phyloP scores from a whole-genome alignment of 2,888 invertebrate species.

The Sinelater perroti region DNA sequence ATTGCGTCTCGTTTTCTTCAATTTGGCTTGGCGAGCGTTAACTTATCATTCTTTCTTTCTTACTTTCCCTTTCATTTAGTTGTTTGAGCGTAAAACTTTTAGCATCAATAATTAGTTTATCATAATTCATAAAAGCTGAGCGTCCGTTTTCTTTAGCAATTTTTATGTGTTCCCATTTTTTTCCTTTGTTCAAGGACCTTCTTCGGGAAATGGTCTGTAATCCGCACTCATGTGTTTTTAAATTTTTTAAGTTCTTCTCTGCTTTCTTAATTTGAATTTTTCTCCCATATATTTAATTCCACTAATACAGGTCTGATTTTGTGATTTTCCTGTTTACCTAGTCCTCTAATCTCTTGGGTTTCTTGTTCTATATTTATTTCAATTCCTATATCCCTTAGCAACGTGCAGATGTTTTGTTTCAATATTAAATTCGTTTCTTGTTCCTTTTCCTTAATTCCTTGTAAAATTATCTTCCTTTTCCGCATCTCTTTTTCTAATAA shows the following conservation, averaged over 20 bases:
- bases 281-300: background rate
- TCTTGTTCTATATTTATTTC: slow-evolving; percentile 1
- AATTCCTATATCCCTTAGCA: slow-evolving; percentile 1
- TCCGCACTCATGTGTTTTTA: slow-evolving; percentile 1
- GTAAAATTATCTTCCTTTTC: slow-evolving; percentile 2
- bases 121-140: background rate
- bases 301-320: background rate
- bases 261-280: background rate
- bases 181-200: slow-evolving; percentile 3
- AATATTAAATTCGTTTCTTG: background rate
- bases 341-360: background rate
- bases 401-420: background rate
- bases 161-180: background rate
- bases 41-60: background rate
- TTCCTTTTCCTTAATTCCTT: background rate
- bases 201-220: slow-evolving; percentile 4
- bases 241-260: background rate
- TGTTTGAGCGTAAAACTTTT: background rate
- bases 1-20: background rate
- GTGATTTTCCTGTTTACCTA: background rate
- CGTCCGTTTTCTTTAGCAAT: background rate
- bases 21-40: background rate
- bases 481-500: background rate
- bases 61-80: background rate
- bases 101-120: background rate